phyloP scores from a whole-genome alignment of 2,113 vertebrate species.

The Corvus moneduloides region DNA sequence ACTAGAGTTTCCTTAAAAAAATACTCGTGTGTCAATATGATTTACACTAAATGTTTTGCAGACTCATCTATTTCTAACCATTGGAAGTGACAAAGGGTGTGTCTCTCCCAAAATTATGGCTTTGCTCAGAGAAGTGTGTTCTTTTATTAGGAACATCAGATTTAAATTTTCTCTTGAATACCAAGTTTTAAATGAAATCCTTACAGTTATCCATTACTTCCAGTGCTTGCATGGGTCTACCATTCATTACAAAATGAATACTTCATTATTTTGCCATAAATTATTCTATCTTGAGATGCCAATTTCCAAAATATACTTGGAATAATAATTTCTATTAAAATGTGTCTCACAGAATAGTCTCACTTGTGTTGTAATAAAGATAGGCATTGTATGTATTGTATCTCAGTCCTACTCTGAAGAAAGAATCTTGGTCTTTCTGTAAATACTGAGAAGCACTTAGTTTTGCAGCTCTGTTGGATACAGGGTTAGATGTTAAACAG shows the following conservation, averaged over 20 bases:
- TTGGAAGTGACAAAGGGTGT: slow-evolving; percentile 14
- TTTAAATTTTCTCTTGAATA: slow-evolving; percentile 47
- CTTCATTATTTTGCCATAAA: not conserved
- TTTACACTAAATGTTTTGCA: not conserved
- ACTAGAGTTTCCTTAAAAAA: not conserved
- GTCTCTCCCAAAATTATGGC: not conserved
- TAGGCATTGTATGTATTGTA: not conserved
- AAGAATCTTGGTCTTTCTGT: not conserved
- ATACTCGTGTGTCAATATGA: not conserved
- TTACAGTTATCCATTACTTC: not conserved
- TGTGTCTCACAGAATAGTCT: not conserved
- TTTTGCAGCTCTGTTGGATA: not conserved
- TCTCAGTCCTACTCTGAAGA: not conserved
- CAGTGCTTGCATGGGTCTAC: not conserved
- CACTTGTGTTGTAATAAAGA: not conserved
- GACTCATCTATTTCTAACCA: slow-evolving; percentile 14
- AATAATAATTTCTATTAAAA: not conserved
- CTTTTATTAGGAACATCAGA: slow-evolving; percentile 22
- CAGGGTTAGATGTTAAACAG: not conserved
- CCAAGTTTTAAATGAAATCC: slow-evolving; percentile 26
- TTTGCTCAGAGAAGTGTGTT: not conserved
- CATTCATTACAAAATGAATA: not conserved
- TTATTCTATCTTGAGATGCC: not conserved
- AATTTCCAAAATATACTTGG: not conserved
- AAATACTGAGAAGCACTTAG: not conserved